Evolutionary conservation across 2,888 invertebrate genomes (phyloP).

Genomic region (Tanaodytes sp.): DNA sequence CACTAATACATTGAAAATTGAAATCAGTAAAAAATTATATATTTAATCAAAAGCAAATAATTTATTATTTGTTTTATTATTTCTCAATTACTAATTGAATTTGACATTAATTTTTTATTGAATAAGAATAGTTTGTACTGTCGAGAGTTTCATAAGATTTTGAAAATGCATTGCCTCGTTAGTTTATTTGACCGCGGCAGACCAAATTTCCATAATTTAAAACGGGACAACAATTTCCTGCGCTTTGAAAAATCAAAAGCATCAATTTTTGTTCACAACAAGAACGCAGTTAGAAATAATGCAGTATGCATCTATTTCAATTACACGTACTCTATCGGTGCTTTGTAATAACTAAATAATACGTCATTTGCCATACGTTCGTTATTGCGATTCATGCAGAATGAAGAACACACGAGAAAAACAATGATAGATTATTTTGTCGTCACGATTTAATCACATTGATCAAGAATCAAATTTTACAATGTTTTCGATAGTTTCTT

Average conservation of each 20-base stretch:
- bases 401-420: slow-evolving; percentile 32
- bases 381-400: slow-evolving; percentile 39
- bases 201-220: slow-evolving; percentile 14
- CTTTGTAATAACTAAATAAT: slow-evolving; percentile 46
- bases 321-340: slow-evolving; percentile 32
- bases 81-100: not conserved
- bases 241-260: slow-evolving; percentile 9
- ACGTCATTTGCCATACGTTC: slow-evolving; percentile 36
- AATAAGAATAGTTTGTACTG: not conserved
- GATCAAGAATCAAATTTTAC: slow-evolving; percentile 21
- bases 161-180: not conserved
- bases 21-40: too few species aligned
- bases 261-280: slow-evolving; percentile 31
- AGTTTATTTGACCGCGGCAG: not conserved
- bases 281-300: slow-evolving; percentile 49
- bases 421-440: slow-evolving; percentile 34
- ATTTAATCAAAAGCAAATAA: too few species aligned
- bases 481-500: slow-evolving; percentile 1
- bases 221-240: slow-evolving; percentile 12
- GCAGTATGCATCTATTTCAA: slow-evolving; percentile 38
- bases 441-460: slow-evolving; percentile 19
- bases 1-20: too few species aligned
- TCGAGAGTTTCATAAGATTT: not conserved
- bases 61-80: too few species aligned
- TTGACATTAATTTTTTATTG: not conserved